Base-by-base conservation (phyloP, 1,140 invertebrate species). In the Bathynomus jamesi region DNA sequence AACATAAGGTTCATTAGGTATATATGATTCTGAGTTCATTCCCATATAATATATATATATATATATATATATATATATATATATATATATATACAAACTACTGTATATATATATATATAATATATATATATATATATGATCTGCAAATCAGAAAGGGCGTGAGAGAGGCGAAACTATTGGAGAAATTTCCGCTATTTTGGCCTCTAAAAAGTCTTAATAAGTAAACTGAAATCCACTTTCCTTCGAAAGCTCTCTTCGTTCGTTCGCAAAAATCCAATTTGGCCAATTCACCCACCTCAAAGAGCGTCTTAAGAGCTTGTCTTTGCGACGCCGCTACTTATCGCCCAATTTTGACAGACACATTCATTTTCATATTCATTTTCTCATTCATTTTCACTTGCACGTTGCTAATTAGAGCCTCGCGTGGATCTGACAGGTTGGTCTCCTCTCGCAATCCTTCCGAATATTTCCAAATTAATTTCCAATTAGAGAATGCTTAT, bases 181-280 rank as follows among this genome's bases (percentile, higher is more conserved):
- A n/a, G n/a, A n/a, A n/a, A n/a, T n/a, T n/a, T n/a, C n/a, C n/a
- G n/a, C n/a, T n/a, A n/a, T n/a, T n/a, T n/a, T n/a, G n/a, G n/a
- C n/a, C n/a, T n/a, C n/a, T n/a, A n/a, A n/a, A n/a, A n/a, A n/a
- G n/a, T n/a, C n/a, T n/a, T n/a, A n/a, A 64, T 13, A 64, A 28
- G 28, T 27, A 64, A 28, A 64, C 24, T 28, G n/a, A 64, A 13
- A 64, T 24, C 25, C n/a, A n/a, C n/a, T n/a, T n/a, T n/a, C n/a
- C n/a, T n/a, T n/a, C n/a, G n/a, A n/a, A n/a, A n/a, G n/a, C n/a
- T n/a, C n/a, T n/a, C n/a, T n/a, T n/a, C n/a, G n/a, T n/a, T n/a
- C n/a, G n/a, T n/a, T n/a, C n/a, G n/a, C n/a, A 28, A 64, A 40
- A 46, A 69, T 28, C 28, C 67, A 60, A 46, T 53, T 61, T 28